These are phyloP conservation scores for pig (Sus scrofa) DNA, from an alignment of 2,113 vertebrate species.

Conservation along the genomic window T2T-Sscrofa CM000812.6:252925501-252926000, in stretches of 20 bases:
- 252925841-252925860: neutral
- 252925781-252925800: neutral
- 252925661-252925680: neutral
- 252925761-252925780: neutral
- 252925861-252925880: neutral
- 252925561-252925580: neutral
- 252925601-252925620: neutral
- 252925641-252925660: neutral
- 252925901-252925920: neutral
- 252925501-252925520: neutral
- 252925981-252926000: neutral
- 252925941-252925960: neutral
- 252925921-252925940: neutral
- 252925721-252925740: constrained; percentile 32
- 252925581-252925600: neutral
- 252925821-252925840: neutral
- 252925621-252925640: neutral
- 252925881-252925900: neutral
- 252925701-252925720: constrained; percentile 1
- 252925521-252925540: neutral
- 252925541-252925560: neutral
- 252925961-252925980: neutral
- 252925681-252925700: neutral
- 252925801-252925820: neutral
- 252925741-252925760: constrained; percentile 1